Evolutionary conservation across 1,140 invertebrate species (phyloP), one percentile per base, ranked within the genome.

Genomic region (Conus betulinus): DNA sequence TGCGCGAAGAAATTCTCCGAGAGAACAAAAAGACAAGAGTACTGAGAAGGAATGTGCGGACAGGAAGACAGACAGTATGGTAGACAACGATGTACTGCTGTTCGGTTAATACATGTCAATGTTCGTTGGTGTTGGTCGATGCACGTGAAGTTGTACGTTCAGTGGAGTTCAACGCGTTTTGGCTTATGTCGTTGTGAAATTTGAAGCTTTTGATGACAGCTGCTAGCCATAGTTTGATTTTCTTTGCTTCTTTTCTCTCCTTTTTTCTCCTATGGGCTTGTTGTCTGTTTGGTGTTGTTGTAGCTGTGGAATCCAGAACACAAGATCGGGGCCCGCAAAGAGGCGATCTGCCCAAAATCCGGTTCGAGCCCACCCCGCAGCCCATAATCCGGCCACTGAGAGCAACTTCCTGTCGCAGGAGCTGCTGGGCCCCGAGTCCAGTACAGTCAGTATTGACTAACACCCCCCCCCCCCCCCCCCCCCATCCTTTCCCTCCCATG

Each of bases 361-460:
- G 92, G 11, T 94, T 91, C 87, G 92, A 94, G 55, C 91, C 92
- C 11, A 93, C 93, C 17, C 92, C 93, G 51, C 90, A 78, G 7
- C 92, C 94, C 8, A 88, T 95, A 8, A 89, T 95, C 55, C 93
- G 4, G 89, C 88, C 25, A 78, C 85, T 52, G 88, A 89, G 17
- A 89, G 93, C 60, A 89, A 90, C 27, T 88, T 91, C n/a, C 88
- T 93, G 51, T 90, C 93, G 51, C 93, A 94, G 88, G 94, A 93
- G 88, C 90, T 92, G 10, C 86, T 87, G 63, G 91, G 91, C 23
- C 88, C 86, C 20, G 55, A 84, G 52, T 55, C 85, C 6, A 87
- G 53, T 87, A 87, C 85, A 87, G 85, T 87, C 71, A 84, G 82
- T 84, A 84, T 84, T 57, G 25, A 63, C 60, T 13, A 63, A 39